A percentile compares a stretch with the other conserved stretches of the same genome.
These are phyloP conservation scores for Pyralis farinalis DNA, from an alignment of 2,888 invertebrate species.

Conservation along the genomic window DNA sequence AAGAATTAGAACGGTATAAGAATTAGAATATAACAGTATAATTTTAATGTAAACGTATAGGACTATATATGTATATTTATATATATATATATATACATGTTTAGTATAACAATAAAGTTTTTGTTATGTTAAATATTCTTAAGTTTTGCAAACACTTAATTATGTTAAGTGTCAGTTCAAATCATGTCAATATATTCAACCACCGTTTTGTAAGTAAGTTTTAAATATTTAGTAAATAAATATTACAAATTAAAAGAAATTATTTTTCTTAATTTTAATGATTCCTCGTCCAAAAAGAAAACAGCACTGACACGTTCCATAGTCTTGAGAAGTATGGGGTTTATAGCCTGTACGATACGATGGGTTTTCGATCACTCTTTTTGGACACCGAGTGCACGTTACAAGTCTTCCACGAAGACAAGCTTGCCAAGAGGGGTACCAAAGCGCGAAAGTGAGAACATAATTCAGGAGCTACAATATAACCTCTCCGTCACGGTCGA, in stretches of 20 bases:
- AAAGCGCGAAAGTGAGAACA: too few species aligned
- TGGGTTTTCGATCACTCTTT: too few species aligned
- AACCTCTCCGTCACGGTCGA: too few species aligned
- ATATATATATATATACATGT: not conserved
- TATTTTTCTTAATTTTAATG: not conserved
- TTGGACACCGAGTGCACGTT: too few species aligned
- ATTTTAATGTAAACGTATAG: not conserved
- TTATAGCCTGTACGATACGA: too few species aligned
- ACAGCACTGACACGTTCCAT: too few species aligned
- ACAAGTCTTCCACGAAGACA: too few species aligned
- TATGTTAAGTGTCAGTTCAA: constrained; percentile 2
- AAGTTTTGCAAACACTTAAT: not conserved
- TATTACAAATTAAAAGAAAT: constrained; percentile 1
- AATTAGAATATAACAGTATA: constrained; percentile 1
- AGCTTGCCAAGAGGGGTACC: too few species aligned
- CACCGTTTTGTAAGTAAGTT: constrained; percentile 11
- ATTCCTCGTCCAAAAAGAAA: too few species aligned
- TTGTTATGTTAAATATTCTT: not conserved
- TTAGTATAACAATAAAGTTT: not conserved
- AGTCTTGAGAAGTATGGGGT: too few species aligned
- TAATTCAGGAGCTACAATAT: too few species aligned
- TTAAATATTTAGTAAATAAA: constrained; percentile 10
- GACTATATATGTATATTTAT: not conserved
- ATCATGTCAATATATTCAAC: not conserved
- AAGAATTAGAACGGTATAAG: constrained; percentile 69